phyloP scores from a whole-genome alignment of 1,140 invertebrate species.

The Phenacoccus solenopsis region DNA sequence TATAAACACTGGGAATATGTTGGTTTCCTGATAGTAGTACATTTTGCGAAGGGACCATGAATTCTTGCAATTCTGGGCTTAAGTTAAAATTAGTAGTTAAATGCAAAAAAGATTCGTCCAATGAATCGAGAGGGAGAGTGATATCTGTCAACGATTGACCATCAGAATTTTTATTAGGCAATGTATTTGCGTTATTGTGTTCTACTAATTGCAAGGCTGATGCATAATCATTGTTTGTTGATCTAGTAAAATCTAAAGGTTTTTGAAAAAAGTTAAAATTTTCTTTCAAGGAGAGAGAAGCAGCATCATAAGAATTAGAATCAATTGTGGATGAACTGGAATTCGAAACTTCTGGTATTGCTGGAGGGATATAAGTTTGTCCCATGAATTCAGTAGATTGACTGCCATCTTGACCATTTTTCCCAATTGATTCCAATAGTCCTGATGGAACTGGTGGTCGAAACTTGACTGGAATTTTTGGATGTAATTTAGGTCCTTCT shows the following conservation, averaged over 20 bases:
- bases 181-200: background rate
- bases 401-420: conserved; percentile 30
- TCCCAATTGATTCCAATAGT: conserved; percentile 43
- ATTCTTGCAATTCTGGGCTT: conserved; percentile 22
- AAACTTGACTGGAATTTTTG: conserved; percentile 48
- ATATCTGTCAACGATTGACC: background rate
- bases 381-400: conserved; percentile 24
- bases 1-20: conserved; percentile 18
- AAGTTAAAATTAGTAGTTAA: conserved; percentile 10
- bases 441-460: conserved; percentile 52
- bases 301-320: background rate
- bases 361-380: conserved; percentile 47
- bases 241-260: too few species aligned
- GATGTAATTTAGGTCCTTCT: conserved; percentile 32
- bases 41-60: conserved; percentile 23
- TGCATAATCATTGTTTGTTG: background rate
- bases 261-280: too few species aligned
- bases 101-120: background rate
- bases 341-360: conserved; percentile 40
- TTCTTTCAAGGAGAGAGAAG: background rate
- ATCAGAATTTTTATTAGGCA: background rate
- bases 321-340: background rate
- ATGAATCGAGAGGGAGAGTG: background rate
- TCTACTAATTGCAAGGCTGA: background rate
- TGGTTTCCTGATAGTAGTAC: conserved; percentile 19